Conservation (phyloP, 1,140 invertebrate species). For the Drosophila chauvacae region DNA sequence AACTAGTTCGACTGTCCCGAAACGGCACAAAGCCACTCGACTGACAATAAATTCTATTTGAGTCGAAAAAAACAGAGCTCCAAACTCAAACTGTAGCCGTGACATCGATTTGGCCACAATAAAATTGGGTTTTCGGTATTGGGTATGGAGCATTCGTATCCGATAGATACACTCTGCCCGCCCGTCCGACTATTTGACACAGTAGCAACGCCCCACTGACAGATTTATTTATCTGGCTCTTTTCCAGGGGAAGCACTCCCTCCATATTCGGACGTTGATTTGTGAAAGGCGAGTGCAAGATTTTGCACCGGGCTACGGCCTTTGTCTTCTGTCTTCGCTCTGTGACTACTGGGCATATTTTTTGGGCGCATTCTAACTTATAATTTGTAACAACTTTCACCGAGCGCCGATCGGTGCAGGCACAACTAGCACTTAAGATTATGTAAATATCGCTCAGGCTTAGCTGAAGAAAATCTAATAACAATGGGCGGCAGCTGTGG, state of each 20-base stretch:
- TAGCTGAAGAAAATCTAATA: slow-evolving; percentile 39
- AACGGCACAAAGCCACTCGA: slow-evolving; percentile 35
- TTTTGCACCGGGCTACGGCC: slow-evolving; percentile 26
- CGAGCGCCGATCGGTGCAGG: slow-evolving; percentile 31
- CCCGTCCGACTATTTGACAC: slow-evolving; percentile 59
- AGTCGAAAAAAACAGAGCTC: slow-evolving; percentile 10
- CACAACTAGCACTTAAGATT: slow-evolving; percentile 53
- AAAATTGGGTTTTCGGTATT: slow-evolving; percentile 48
- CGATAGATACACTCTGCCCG: slow-evolving; percentile 63
- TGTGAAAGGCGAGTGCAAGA: slow-evolving; percentile 70
- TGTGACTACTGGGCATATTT: slow-evolving; percentile 71
- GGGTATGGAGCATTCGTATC: slow-evolving; percentile 48
- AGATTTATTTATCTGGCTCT: slow-evolving; percentile 59
- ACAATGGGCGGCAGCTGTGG: slow-evolving; percentile 21
- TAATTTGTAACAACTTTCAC: slow-evolving; percentile 79
- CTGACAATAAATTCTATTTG: slow-evolving; percentile 51
- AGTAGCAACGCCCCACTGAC: slow-evolving; percentile 78
- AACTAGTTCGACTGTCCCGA: slow-evolving; percentile 46
- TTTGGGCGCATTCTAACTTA: slow-evolving; percentile 60
- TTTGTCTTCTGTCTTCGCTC: slow-evolving; percentile 14
- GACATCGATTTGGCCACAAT: slow-evolving; percentile 68
- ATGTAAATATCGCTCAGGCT: slow-evolving; percentile 62
- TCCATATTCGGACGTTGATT: slow-evolving; percentile 59
- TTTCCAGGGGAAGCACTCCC: slow-evolving; percentile 38
- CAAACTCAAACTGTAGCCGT: slow-evolving; percentile 29